phyloP scores from a whole-genome alignment of 2,888 invertebrate genomes.

The Smittia sp. region DNA sequence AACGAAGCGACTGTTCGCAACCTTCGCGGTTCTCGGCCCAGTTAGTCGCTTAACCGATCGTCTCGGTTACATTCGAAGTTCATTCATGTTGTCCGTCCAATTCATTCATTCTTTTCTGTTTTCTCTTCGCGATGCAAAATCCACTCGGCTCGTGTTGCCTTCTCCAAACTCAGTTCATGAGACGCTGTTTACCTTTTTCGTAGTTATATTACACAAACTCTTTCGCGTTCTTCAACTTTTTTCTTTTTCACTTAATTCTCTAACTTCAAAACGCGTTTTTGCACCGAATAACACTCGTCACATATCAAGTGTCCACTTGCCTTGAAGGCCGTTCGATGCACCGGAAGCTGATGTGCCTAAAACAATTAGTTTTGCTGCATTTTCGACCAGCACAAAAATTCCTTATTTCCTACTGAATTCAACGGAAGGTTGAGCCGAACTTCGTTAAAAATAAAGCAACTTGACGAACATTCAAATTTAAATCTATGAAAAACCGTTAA shows the following conservation, averaged over 20 bases:
- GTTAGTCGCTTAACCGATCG: no score
- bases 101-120: slow-evolving; percentile 8
- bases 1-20: no score
- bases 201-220: slow-evolving; percentile 1
- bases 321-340: background rate
- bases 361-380: background rate
- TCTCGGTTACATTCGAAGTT: no score
- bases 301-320: slow-evolving; percentile 26
- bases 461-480: no score
- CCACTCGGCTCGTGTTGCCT: background rate
- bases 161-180: background rate
- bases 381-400: no score
- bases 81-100: background rate
- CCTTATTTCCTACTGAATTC: no score
- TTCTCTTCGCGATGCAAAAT: background rate
- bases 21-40: no score
- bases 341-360: background rate
- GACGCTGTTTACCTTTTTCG: background rate
- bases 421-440: no score
- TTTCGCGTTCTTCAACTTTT: slow-evolving; percentile 1
- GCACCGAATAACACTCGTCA: slow-evolving; percentile 22
- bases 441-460: no score
- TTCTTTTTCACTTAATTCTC: background rate
- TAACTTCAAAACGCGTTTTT: background rate
- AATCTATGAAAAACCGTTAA: no score